Evolutionary conservation across 2,113 vertebrate genomes (phyloP).

Genomic region (Sturnira hondurensis): DNA sequence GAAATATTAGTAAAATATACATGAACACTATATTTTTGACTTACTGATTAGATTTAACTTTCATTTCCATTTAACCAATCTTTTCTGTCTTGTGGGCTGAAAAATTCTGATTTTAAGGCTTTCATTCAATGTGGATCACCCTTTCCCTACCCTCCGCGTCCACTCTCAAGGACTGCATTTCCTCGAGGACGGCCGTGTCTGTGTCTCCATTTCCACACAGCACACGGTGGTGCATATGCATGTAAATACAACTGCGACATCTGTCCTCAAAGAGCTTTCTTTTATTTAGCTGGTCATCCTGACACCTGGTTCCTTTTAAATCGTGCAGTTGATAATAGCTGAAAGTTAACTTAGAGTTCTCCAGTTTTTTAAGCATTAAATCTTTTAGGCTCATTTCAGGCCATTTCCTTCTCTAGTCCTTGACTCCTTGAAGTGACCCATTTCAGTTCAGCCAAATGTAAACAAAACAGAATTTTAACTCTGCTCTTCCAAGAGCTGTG

Average conservation of each 20-base stretch:
- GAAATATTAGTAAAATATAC: not conserved
- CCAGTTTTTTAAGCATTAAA: constrained; percentile 55
- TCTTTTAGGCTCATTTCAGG: constrained; percentile 57
- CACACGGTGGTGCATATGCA: not conserved
- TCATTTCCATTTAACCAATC: not conserved
- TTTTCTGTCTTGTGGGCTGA: not conserved
- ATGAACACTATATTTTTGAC: not conserved
- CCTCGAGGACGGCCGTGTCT: not conserved
- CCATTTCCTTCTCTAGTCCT: constrained; percentile 63
- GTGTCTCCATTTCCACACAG: not conserved
- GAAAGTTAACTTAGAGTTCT: constrained; percentile 12
- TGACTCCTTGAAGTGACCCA: constrained; percentile 62
- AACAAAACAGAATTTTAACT: constrained; percentile 57
- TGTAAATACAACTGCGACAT: not conserved
- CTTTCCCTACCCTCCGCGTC: not conserved
- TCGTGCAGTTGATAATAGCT: not conserved
- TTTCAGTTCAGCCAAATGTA: constrained; percentile 70
- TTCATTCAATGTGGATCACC: not conserved
- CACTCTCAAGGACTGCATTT: not conserved
- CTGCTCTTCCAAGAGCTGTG: constrained; percentile 36
- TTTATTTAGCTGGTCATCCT: not conserved
- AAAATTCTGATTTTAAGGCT: not conserved
- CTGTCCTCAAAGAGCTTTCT: not conserved
- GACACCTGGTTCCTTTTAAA: constrained; percentile 13
- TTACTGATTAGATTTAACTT: constrained; percentile 1